phyloP scores from a whole-genome alignment of 2,797 vertebrate species.

The Myotis findleyi region DNA sequence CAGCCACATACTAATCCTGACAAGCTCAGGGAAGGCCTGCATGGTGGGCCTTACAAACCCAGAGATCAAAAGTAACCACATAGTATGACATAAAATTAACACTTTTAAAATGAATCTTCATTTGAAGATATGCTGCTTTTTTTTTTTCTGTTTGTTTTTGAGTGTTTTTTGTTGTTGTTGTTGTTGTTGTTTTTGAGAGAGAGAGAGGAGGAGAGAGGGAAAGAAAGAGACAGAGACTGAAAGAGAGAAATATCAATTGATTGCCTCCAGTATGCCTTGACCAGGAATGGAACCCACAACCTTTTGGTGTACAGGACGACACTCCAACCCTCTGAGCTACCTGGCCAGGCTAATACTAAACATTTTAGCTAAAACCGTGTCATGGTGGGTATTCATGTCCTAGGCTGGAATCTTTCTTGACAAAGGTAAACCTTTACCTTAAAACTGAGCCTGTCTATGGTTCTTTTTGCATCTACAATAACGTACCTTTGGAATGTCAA shows the following conservation, averaged over 20 bases:
- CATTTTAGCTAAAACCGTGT: neutral
- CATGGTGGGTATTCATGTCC: neutral
- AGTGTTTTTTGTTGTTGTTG: fast-evolving
- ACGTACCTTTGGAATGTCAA: neutral
- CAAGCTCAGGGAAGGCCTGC: neutral
- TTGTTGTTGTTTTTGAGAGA: too few relatives aligned
- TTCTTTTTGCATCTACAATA: neutral
- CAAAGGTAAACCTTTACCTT: neutral
- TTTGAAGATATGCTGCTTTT: too few relatives aligned
- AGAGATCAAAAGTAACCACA: neutral
- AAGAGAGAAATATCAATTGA: too few relatives aligned
- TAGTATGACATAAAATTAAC: neutral
- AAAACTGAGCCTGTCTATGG: neutral
- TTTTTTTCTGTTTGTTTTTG: too few relatives aligned
- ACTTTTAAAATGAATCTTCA: too few relatives aligned
- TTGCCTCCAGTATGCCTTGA: too few relatives aligned
- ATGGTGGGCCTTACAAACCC: neutral
- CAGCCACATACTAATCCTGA: neutral
- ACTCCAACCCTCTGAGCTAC: too few relatives aligned
- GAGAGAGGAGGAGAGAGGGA: too few relatives aligned
- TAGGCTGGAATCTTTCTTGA: neutral
- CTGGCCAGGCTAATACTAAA: neutral
- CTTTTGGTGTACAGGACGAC: too few relatives aligned
- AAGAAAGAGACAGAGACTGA: too few relatives aligned
- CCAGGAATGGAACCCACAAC: too few relatives aligned